phyloP scores from a whole-genome alignment of 2,113 vertebrate species.

The Phylloscopus whistleri region DNA sequence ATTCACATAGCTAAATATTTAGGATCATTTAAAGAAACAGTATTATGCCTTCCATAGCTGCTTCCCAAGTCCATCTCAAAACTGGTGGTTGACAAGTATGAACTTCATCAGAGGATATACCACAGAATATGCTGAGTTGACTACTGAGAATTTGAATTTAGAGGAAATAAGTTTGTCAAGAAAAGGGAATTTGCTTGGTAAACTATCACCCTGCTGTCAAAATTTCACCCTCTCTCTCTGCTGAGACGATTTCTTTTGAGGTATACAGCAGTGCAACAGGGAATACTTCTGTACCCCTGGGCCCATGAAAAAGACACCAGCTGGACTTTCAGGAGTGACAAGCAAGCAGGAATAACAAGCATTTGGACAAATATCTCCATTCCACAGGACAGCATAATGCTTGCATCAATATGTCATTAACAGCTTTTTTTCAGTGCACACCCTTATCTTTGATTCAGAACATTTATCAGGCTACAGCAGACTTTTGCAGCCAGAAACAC shows the following conservation, averaged over 20 bases:
- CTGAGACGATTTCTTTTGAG: not conserved
- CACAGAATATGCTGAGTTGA: not conserved
- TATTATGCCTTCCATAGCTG: not conserved
- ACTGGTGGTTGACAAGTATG: not conserved
- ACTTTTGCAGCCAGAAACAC: not conserved
- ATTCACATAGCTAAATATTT: not conserved
- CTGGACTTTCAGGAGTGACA: not conserved
- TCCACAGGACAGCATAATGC: not conserved
- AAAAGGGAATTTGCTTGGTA: not conserved
- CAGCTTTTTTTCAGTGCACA: not conserved
- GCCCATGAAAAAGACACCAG: not conserved
- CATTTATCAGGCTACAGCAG: conserved; percentile 44
- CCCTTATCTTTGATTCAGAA: not conserved
- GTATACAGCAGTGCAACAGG: not conserved
- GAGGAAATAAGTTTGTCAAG: not conserved
- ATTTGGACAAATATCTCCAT: not conserved
- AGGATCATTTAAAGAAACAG: not conserved
- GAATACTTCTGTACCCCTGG: not conserved
- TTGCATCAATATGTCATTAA: not conserved
- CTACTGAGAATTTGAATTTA: not conserved
- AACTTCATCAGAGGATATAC: not conserved
- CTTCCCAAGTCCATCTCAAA: not conserved
- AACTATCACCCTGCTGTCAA: not conserved
- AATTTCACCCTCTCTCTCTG: not conserved
- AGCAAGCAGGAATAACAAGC: not conserved